phyloP scores from a whole-genome alignment of 1,140 invertebrate species.

The Drosophila repleta region DNA sequence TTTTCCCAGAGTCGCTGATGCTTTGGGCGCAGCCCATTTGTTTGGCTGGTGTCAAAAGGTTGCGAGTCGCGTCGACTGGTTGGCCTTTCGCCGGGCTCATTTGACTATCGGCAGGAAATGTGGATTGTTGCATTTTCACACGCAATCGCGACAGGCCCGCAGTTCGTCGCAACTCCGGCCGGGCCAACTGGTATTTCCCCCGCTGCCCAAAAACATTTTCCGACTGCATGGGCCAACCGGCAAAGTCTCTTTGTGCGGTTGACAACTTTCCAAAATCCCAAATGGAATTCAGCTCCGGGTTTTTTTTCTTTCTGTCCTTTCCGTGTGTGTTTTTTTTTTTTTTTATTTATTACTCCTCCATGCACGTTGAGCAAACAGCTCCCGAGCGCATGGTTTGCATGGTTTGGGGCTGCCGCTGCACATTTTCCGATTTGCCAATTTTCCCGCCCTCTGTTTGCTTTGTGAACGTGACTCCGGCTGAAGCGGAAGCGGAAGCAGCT shows the following conservation, averaged over 20 bases:
- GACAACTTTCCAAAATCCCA: constrained; percentile 28
- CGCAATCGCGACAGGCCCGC: constrained; percentile 13
- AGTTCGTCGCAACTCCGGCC: constrained; percentile 1
- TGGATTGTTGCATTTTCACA: constrained; percentile 35
- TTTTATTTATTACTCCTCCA: neutral
- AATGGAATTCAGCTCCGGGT: constrained; percentile 32
- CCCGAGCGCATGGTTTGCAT: neutral
- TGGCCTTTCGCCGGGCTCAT: constrained; percentile 19
- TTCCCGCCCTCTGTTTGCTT: constrained; percentile 37
- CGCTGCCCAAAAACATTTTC: neutral
- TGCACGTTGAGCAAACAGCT: constrained; percentile 27
- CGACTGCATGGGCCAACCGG: constrained; percentile 4
- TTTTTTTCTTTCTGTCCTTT: constrained; percentile 14
- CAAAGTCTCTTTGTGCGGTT: constrained; percentile 12
- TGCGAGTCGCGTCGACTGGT: constrained; percentile 6
- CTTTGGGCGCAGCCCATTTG: constrained; percentile 22
- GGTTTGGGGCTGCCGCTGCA: constrained; percentile 22
- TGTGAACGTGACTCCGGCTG: constrained; percentile 33
- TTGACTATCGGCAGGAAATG: constrained; percentile 31
- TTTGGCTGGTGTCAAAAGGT: constrained; percentile 26
- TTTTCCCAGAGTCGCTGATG: constrained; percentile 30
- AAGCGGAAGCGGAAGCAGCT: constrained; percentile 28
- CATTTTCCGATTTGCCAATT: constrained; percentile 21
- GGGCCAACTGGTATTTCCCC: constrained; percentile 21
- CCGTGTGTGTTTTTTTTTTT: neutral